Evolutionary conservation across 2,888 invertebrate species (phyloP), one percentile per base, ranked within the genome.

Genomic region (Coecobrya sp.): DNA sequence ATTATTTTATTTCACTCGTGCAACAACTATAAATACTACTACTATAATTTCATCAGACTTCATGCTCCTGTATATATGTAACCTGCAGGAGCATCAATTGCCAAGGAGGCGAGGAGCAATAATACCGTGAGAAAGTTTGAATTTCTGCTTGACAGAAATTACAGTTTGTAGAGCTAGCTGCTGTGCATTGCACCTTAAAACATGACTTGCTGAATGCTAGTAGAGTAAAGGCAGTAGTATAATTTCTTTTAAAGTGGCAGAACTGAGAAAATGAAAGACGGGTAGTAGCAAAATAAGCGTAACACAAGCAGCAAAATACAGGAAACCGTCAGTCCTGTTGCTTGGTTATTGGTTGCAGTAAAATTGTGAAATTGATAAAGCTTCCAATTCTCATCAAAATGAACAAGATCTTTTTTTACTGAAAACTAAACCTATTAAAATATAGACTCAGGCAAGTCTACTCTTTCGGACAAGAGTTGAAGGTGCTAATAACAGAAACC

Each of bases 101-200:
- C 62, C 42, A 62, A 52, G 11, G 36, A 25, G 27, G 13, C 45
- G 4, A 42, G 19, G 42, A 11, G 25, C n/a, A 59, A 70, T 82
- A 82, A 89, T 84, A 89, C 73, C 89, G 89, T 89, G 89, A 89
- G 89, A 89, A 89, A 22, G 19, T 89, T 52, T 52, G n/a, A 42
- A 59, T 42, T 79, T 62, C 52, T 79, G 68, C 73, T 59, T 84
- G 89, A 59, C 84, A 89, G 59, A 89, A 89, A 89, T 89, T 89
- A 89, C 82, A 68, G 89, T 68, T 45, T 85, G 62, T 87, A 30
- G 16, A 52, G 45, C 62, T 42, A 59, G 36, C 36, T 36, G 55
- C 7, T 36, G 62, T 13, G 11, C 49, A 49, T 10, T 13, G 13
- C 49, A 49, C 0, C 42, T 70, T 70, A 88, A 81, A 89, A 89